Conservation (phyloP, 2,888 invertebrate species). For the Andrena fulva region DNA sequence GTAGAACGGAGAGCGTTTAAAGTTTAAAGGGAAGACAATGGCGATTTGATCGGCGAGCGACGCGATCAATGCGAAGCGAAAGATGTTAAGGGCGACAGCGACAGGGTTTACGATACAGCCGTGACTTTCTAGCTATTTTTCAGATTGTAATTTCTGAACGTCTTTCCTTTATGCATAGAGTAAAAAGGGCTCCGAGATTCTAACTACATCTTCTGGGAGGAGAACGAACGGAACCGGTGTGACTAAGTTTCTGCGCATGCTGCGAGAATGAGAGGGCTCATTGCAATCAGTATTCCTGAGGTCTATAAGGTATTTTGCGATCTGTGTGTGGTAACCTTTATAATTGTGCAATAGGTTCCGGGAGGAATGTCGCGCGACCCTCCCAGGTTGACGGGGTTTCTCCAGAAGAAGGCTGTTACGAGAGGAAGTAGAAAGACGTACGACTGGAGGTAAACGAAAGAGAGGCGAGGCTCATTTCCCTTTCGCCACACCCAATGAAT, state of each 20-base stretch:
- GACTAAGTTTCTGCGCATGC: neutral
- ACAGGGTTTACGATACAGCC: neutral
- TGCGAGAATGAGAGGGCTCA: neutral
- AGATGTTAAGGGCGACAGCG: neutral
- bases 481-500: conserved; percentile 67
- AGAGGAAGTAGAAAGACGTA: conserved; percentile 46
- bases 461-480: conserved; percentile 68
- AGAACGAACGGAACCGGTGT: neutral
- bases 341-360: conserved; percentile 63
- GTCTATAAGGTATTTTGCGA: neutral
- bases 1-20: conserved; percentile 17
- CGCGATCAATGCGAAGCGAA: neutral
- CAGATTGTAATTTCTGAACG: neutral
- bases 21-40: conserved; percentile 18
- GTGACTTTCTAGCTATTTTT: neutral
- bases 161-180: neutral
- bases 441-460: conserved; percentile 52
- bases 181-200: neutral
- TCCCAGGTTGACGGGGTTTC: conserved; percentile 1
- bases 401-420: conserved; percentile 30
- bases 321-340: conserved; percentile 13
- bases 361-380: conserved; percentile 7
- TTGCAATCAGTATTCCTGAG: neutral
- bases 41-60: neutral
- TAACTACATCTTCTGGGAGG: neutral